Base-by-base conservation (phyloP, 2,113 vertebrate species). In the Morone chrysops region DNA sequence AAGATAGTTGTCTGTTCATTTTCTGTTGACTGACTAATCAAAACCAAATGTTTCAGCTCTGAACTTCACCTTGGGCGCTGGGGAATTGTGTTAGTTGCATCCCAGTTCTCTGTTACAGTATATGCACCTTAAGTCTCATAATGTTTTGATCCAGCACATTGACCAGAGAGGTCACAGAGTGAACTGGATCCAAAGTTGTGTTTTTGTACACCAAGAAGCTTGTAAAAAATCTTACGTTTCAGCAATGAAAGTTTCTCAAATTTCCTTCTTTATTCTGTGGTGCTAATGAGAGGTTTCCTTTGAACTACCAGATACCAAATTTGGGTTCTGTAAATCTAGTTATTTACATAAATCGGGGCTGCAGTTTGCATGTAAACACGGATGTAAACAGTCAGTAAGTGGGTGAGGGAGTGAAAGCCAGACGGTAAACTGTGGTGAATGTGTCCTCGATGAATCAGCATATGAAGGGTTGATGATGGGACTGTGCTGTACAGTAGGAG, bases 371-470 rank as follows among this genome's bases (percentile, higher is more conserved):
- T 80, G 43, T 82, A 57, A 76, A 74, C 70, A 56, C 11, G 17
- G 17, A 78, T 57, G 38, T 69, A 81, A 63, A 79, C 60, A 75
- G 47, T 72, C 18, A 17, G 20, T 60, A 13, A 31, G 16, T 43
- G 45, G 13, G 5, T 70, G 57, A 36, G 43, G 53, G 43, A 82
- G 68, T 25, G 50, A 41, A 45, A 75, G 45, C 50, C 13, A 20
- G 59, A 47, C 4, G n/a, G 18, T 75, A 51, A 75, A 65, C 12
- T 40, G 48, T 53, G 31, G 57, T 5, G 40, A 22, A 38, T 20
- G 61, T 45, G 14, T 66, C 48, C 4, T 43, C 47, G 8, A 70
- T 73, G 71, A 85, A 71, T 75, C 53, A 36, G 69, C 53, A 62
- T 38, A 17, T 80, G 53, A 69, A 9, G 11, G 18, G 60, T 18